Percentiles rank a stretch among this genome's conserved stretches.
Evolutionary conservation across 2,888 invertebrate species (phyloP).

Genomic region (Lepidonotus clava): DNA sequence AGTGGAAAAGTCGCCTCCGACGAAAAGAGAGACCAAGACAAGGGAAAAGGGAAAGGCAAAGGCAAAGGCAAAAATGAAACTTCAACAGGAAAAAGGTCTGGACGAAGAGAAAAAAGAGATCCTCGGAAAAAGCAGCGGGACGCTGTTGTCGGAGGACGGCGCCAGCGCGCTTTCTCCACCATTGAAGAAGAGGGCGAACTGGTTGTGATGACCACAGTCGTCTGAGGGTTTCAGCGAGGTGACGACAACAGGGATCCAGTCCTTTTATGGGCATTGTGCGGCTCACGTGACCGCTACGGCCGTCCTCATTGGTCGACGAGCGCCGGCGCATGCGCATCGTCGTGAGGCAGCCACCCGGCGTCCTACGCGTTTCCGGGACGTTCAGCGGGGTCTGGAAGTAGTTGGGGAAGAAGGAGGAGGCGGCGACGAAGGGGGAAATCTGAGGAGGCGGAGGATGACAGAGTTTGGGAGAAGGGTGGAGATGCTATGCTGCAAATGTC

Average conservation of each 20-base stretch:
- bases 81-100: conserved; percentile 24
- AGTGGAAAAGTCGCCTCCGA: conserved; percentile 51
- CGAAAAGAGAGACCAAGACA: conserved; percentile 33
- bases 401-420: no score
- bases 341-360: no score
- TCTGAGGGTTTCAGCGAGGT: no score
- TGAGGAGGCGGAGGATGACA: no score
- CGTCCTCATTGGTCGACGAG: neutral
- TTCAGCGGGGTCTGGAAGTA: no score
- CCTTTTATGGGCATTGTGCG: conserved; percentile 13
- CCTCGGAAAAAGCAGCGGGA: neutral
- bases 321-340: no score
- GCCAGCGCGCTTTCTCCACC: conserved; percentile 42
- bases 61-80: conserved; percentile 50
- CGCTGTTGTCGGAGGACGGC: conserved; percentile 8
- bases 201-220: conserved; percentile 47
- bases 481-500: no score
- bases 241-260: neutral
- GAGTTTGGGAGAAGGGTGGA: no score
- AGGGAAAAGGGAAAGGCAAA: conserved; percentile 50
- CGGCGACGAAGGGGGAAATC: no score
- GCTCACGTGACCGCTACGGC: neutral
- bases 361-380: no score
- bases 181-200: conserved; percentile 54
- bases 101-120: conserved; percentile 44